Conservation (phyloP, 2,113 vertebrate species). For the Labeo catla region DNA sequence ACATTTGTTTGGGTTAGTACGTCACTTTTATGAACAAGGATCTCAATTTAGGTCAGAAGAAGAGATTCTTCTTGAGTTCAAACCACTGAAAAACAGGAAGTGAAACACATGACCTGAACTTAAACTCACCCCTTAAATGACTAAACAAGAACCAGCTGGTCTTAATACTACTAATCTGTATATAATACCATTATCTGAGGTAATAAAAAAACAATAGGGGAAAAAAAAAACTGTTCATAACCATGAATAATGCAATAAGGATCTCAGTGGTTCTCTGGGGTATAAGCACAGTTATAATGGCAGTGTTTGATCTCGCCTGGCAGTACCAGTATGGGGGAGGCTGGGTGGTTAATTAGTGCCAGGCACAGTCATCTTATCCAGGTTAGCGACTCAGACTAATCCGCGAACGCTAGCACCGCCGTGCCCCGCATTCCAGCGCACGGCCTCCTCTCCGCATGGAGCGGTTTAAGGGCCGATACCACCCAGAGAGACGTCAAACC, state of each 20-base stretch:
- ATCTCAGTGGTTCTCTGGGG: background rate
- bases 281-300: slow-evolving; percentile 23
- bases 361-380: slow-evolving; percentile 45
- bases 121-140: slow-evolving; percentile 22
- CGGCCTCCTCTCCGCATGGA: slow-evolving; percentile 2
- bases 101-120: slow-evolving; percentile 31
- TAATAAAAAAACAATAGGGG: slow-evolving; percentile 33
- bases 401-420: slow-evolving; percentile 4
- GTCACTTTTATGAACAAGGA: background rate
- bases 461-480: slow-evolving; percentile 15
- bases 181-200: slow-evolving; percentile 27
- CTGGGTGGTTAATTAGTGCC: slow-evolving; percentile 37
- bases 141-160: slow-evolving; percentile 34
- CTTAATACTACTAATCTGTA: slow-evolving; percentile 29
- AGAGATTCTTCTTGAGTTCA: slow-evolving; percentile 15
- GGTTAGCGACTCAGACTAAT: slow-evolving; percentile 45
- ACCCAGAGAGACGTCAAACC: slow-evolving; percentile 24
- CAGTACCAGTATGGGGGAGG: slow-evolving; percentile 18
- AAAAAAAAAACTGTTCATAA: background rate
- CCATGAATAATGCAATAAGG: slow-evolving; percentile 37
- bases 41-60: background rate
- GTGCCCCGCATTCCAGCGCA: slow-evolving; percentile 39
- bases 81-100: slow-evolving; percentile 21
- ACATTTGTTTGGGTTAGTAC: background rate
- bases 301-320: slow-evolving; percentile 39